phyloP scores from a whole-genome alignment of 2,797 vertebrate genomes.

The Alauda arvensis region DNA sequence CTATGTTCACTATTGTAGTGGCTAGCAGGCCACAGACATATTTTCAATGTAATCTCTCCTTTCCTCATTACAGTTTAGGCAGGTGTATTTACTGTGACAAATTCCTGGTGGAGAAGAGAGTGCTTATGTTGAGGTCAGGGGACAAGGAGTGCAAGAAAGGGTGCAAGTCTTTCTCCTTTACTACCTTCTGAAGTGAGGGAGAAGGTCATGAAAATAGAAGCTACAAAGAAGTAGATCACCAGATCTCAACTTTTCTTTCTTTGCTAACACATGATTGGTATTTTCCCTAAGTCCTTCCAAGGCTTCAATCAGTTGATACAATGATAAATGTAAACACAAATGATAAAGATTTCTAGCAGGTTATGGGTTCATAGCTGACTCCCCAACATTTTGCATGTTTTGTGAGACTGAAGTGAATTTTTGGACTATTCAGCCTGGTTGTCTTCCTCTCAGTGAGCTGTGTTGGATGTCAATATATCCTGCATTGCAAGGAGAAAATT shows the following conservation, averaged over 20 bases:
- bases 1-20: neutral
- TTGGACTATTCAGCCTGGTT: neutral
- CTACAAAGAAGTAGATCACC: neutral
- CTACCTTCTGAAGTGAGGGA: neutral
- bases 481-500: neutral
- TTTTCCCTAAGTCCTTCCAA: neutral
- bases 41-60: neutral
- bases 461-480: neutral
- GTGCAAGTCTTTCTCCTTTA: neutral
- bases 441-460: neutral
- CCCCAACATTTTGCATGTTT: neutral
- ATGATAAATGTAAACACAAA: too few species aligned
- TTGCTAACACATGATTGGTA: neutral
- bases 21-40: neutral
- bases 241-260: neutral
- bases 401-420: neutral
- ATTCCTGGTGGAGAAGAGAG: neutral
- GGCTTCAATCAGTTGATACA: neutral
- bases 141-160: neutral
- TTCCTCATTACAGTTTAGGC: neutral
- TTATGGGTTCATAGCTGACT: neutral
- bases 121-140: neutral
- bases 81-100: neutral
- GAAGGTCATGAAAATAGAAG: neutral
- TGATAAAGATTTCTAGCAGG: neutral